phyloP scores from a whole-genome alignment of 2,113 vertebrate species.

The Misgurnus mizolepis region DNA sequence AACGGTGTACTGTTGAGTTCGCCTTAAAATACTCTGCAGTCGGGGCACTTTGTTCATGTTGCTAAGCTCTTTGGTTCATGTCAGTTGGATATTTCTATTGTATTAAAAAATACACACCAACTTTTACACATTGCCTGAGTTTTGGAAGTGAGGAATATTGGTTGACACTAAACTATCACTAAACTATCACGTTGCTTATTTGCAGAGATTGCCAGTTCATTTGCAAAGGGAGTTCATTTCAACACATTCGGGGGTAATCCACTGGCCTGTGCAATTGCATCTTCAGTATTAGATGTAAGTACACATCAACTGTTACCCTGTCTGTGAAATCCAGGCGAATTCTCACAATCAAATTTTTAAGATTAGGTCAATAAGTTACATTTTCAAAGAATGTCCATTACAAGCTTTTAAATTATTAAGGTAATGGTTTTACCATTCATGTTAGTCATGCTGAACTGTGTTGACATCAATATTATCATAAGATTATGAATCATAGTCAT shows the following conservation, averaged over 20 bases:
- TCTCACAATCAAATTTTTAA: too few relatives aligned
- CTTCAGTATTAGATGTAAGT: constrained; percentile 88
- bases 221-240: constrained; percentile 77
- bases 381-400: too few relatives aligned
- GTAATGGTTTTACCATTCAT: too few relatives aligned
- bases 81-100: not conserved
- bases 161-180: too few relatives aligned
- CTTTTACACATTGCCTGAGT: not conserved
- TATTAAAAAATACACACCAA: not conserved
- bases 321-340: too few relatives aligned
- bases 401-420: too few relatives aligned
- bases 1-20: not conserved
- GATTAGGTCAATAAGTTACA: too few relatives aligned
- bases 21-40: not conserved
- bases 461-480: too few relatives aligned
- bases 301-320: not conserved
- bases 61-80: not conserved
- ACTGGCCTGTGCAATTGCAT: constrained; percentile 81
- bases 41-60: not conserved
- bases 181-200: not conserved
- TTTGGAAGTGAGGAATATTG: too few relatives aligned
- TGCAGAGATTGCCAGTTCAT: constrained; percentile 84
- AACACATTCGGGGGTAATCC: constrained; percentile 93
- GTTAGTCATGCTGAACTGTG: too few relatives aligned
- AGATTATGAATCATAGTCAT: too few relatives aligned